Percentiles rank a stretch among this genome's conserved stretches.
These are phyloP conservation scores for Zeugodacus cucurbitae DNA, from an alignment of 1,140 invertebrate species.

Conservation along the genomic window DNA sequence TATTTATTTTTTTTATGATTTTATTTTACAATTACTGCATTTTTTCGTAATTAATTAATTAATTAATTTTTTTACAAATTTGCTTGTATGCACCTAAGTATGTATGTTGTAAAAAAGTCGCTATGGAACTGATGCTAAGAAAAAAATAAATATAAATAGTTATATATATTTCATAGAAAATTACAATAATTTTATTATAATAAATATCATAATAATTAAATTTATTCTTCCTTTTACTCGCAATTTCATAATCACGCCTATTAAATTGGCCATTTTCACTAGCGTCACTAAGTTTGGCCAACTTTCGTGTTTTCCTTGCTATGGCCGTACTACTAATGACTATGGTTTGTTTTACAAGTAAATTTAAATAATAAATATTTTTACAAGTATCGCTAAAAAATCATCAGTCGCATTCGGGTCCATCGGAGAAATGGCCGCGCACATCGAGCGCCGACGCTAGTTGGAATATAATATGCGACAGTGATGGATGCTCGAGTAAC, in stretches of 20 bases:
- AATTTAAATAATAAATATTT: constrained; percentile 43
- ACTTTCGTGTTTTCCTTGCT: not conserved
- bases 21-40: constrained; percentile 42
- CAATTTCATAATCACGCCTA: not conserved
- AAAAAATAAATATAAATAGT: constrained; percentile 21
- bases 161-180: constrained; percentile 23
- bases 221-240: not conserved
- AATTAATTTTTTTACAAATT: not conserved
- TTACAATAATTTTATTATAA: constrained; percentile 19
- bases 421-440: constrained; percentile 78
- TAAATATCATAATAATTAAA: not conserved
- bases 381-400: constrained; percentile 47
- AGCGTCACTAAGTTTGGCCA: no score
- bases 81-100: not conserved
- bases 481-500: constrained; percentile 85
- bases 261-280: not conserved
- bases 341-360: constrained; percentile 30
- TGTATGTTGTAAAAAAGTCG: constrained; percentile 40
- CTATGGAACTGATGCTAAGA: not conserved
- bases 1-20: constrained; percentile 45
- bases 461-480: constrained; percentile 85
- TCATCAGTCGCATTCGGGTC: constrained; percentile 78
- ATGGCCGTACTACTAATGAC: constrained; percentile 6
- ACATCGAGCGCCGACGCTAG: constrained; percentile 85
- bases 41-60: not conserved